Evolutionary conservation across 2,797 vertebrate genomes (phyloP).

Genomic region (Tangara arthus): DNA sequence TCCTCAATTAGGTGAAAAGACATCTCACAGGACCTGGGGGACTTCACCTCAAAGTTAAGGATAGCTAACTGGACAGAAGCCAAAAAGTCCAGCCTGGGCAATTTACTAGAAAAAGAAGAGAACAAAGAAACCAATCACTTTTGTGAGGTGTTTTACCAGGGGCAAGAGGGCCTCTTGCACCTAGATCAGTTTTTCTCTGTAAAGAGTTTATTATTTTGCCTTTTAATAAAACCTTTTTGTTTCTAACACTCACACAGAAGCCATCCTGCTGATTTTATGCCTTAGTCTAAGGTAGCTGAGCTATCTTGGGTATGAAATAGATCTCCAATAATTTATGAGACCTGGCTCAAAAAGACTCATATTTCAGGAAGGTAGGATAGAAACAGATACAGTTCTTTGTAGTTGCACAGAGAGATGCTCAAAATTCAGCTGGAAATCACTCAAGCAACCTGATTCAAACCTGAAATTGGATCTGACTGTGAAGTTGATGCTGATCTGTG

Average conservation of each 20-base stretch:
- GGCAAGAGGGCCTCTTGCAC: too few relatives aligned
- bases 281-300: background rate
- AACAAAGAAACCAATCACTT: background rate
- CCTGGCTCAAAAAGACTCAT: too few relatives aligned
- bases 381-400: background rate
- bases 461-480: background rate
- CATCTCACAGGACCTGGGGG: background rate
- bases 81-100: too few relatives aligned
- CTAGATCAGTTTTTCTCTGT: background rate
- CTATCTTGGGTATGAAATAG: background rate
- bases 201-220: too few relatives aligned
- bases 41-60: background rate
- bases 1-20: background rate
- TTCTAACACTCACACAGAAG: background rate
- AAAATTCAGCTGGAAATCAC: background rate
- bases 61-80: fast-evolving
- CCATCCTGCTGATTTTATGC: background rate
- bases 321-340: background rate
- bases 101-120: background rate
- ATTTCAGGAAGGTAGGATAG: background rate
- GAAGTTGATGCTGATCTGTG: background rate
- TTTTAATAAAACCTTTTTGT: too few relatives aligned
- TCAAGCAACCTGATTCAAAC: background rate
- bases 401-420: background rate
- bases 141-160: background rate